Evolutionary conservation across 2,797 vertebrate genomes (phyloP), one percentile per base, ranked within the genome.

Genomic region (Miichthys miiuy): DNA sequence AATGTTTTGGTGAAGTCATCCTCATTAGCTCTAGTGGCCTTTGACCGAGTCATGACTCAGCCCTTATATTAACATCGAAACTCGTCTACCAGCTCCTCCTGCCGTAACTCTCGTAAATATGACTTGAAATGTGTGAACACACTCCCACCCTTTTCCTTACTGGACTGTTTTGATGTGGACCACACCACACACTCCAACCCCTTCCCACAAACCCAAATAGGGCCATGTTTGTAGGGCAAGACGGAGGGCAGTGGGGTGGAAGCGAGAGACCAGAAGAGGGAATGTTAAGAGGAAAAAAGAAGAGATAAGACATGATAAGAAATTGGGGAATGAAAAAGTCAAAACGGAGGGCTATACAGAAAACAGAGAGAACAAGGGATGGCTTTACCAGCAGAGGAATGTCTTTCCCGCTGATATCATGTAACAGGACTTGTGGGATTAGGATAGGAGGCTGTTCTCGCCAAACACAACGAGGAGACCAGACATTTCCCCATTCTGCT

Each of bases 161-260:
- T 61, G 67, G 55, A 47, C 77, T 91, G 89, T 92, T 90, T 86
- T 89, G 82, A 83, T 81, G 74, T 75, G 76, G 63, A 77, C 18
- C 58, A 27, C 64, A 44, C 70, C 38, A 42, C 82, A 61, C 64
- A 41, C 75, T 52, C 61, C 11, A 51, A 27, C 67, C 72, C 81
- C 72, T 88, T 90, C 77, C 79, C 82, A 69, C 72, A 87, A 89
- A 81, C 79, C 93, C 91, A 93, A 91, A 93, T 93, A 92, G 44
- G 89, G 92, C 79, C 78, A 88, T 90, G 88, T 82, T 88, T 76
- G 82, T 70, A 27, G 85, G 86, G 75, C 83, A 56, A 88, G 78
- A 75, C 69, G 76, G 65, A 84, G 76, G 71, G 77, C 68, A 71
- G 68, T 34, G 72, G 66, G 68, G 77, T 81, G 73, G 34, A 84